A percentile compares a stretch with the other conserved stretches of the same genome.
These are phyloP conservation scores for Liasis olivaceus DNA, from an alignment of 2,797 vertebrate genomes.

Conservation along the genomic window DNA sequence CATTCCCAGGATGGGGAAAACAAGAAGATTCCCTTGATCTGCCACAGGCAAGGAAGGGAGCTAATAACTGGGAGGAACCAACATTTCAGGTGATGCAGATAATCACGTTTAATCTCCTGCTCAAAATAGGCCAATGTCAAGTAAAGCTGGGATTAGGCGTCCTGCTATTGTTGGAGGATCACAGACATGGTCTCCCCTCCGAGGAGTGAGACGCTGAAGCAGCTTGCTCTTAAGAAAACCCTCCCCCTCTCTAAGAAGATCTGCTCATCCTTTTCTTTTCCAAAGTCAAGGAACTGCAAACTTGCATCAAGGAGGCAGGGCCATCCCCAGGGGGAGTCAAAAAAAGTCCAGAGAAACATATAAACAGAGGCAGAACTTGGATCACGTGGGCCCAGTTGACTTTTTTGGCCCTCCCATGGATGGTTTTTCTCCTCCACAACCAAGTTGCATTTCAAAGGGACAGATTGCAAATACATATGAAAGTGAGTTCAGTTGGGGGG, in stretches of 20 bases:
- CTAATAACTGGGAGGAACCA: not conserved
- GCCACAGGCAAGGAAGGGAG: not conserved
- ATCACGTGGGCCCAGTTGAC: not conserved
- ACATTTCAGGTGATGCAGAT: constrained; percentile 61
- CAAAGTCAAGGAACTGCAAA: too few relatives aligned
- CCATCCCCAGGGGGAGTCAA: not conserved
- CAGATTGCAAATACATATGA: not conserved
- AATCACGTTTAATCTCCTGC: constrained; percentile 79
- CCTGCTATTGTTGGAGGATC: constrained; percentile 49
- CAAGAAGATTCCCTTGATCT: not conserved
- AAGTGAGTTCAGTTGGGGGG: not conserved
- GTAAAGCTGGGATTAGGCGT: constrained; percentile 75
- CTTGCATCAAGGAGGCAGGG: not conserved
- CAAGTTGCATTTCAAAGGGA: not conserved
- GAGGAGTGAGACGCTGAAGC: constrained; percentile 19
- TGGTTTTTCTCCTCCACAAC: not conserved
- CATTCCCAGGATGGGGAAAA: accelerated
- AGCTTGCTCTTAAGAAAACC: constrained; percentile 8
- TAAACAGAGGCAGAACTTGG: not conserved
- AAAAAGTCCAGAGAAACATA: not conserved
- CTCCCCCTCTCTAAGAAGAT: not conserved
- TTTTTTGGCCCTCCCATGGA: not conserved
- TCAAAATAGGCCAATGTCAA: constrained; percentile 79
- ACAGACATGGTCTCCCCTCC: constrained; percentile 53
- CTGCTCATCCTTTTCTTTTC: not conserved